A percentile compares a stretch with the other conserved stretches of the same genome.
Conservation (phyloP, 2,888 invertebrate genomes). For the Microctonus brassicae region DNA sequence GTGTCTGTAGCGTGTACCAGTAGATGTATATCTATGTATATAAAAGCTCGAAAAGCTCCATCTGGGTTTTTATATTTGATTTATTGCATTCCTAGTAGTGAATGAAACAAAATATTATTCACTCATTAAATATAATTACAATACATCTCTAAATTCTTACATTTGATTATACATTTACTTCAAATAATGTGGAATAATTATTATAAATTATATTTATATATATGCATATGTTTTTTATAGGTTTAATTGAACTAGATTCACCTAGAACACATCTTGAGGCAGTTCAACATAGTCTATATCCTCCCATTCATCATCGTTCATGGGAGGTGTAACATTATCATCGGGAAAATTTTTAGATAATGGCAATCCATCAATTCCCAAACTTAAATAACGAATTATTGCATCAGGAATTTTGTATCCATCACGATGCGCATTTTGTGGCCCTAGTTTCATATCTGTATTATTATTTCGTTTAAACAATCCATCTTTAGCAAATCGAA, state of each 20-base stretch:
- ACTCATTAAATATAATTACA: not conserved
- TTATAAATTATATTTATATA: not conserved
- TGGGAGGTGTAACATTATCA: constrained; percentile 71
- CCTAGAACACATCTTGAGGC: constrained; percentile 50
- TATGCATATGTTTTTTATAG: not conserved
- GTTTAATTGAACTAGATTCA: not conserved
- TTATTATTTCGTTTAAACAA: constrained; percentile 63
- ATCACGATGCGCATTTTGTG: constrained; percentile 76
- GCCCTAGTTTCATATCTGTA: constrained; percentile 66
- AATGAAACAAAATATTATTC: not conserved
- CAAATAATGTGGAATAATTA: not conserved
- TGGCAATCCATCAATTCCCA: constrained; percentile 75
- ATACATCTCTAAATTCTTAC: not conserved
- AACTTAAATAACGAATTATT: constrained; percentile 75
- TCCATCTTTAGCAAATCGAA: constrained; percentile 55
- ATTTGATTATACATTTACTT: not conserved
- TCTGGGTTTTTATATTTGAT: not conserved
- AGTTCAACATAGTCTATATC: constrained; percentile 79
- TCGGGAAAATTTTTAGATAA: constrained; percentile 74
- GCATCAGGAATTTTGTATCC: constrained; percentile 70
- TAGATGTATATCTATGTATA: too few species aligned
- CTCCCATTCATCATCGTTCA: constrained; percentile 74
- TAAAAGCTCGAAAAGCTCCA: too few species aligned
- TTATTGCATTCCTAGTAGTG: not conserved
- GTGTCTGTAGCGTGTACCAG: too few species aligned